These are phyloP conservation scores for Martes martes DNA, from an alignment of 2,113 vertebrate genomes.

Conservation along the genomic window DNA sequence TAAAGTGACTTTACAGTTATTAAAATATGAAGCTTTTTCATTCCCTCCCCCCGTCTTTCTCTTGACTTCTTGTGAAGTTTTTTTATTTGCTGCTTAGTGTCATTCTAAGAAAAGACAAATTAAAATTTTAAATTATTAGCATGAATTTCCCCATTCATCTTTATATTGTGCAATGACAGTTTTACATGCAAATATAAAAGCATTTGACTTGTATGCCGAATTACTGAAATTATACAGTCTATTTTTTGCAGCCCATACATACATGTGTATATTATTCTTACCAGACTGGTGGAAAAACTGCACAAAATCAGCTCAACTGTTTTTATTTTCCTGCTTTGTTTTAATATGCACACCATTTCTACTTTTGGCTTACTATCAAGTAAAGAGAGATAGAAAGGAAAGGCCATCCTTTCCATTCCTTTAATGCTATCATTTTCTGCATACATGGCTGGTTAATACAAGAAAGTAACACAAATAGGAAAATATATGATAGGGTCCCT, in stretches of 20 bases:
- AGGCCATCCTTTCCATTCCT: not conserved
- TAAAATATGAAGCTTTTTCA: not conserved
- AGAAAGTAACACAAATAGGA: not conserved
- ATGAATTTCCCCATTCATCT: not conserved
- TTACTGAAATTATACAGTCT: not conserved
- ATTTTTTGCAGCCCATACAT: not conserved
- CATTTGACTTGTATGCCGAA: not conserved
- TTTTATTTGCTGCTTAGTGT: not conserved
- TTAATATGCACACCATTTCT: not conserved
- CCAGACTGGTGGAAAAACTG: not conserved
- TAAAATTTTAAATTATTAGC: not conserved
- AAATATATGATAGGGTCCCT: not conserved
- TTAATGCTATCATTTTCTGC: not conserved
- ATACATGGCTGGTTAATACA: not conserved
- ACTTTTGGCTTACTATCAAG: not conserved
- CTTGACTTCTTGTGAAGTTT: not conserved
- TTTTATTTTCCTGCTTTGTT: not conserved
- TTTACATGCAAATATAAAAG: constrained; percentile 16
- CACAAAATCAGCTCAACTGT: not conserved
- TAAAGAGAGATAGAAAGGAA: not conserved
- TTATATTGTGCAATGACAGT: not conserved
- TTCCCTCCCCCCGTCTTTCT: not conserved
- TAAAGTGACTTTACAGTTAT: not conserved
- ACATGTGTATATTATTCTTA: not conserved
- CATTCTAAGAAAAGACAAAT: not conserved